Conservation (phyloP, 2,797 vertebrate genomes). For the Eleutherodactylus coqui region DNA sequence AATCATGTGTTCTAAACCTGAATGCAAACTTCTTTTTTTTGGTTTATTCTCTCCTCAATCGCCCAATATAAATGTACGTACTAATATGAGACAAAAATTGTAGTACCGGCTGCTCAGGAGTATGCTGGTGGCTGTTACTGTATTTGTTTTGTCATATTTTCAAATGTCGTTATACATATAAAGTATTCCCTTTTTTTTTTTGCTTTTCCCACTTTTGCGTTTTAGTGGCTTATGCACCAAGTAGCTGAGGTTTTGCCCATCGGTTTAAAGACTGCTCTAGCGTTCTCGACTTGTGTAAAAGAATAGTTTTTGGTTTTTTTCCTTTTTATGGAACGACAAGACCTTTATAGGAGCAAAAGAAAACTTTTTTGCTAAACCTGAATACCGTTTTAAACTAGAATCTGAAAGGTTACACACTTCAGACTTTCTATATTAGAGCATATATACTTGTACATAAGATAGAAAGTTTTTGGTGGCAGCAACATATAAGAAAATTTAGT, state of each 20-base stretch:
- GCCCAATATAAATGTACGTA: not conserved
- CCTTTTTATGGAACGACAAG: not conserved
- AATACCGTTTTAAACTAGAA: not conserved
- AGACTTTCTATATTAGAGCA: slow-evolving; percentile 8
- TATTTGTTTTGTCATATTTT: slow-evolving; percentile 6
- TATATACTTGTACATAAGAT: not conserved
- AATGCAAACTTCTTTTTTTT: not conserved
- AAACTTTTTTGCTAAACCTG: not conserved
- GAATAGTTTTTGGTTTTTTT: not conserved
- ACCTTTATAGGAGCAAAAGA: not conserved
- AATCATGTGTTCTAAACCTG: not conserved
- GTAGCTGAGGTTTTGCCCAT: not conserved
- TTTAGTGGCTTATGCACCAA: not conserved
- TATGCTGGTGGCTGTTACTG: slow-evolving; percentile 4
- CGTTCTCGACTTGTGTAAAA: not conserved
- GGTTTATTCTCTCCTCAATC: not conserved
- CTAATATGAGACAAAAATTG: slow-evolving; percentile 2
- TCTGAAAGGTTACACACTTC: not conserved
- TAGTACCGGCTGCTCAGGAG: slow-evolving; percentile 9
- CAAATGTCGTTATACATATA: not conserved
- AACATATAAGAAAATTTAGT: not conserved
- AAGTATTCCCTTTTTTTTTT: not conserved
- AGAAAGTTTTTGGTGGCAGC: not conserved
- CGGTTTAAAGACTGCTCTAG: not conserved
- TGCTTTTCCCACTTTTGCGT: not conserved